Percentiles rank a stretch among this genome's conserved stretches.
These are phyloP conservation scores for Epinotia demarniana DNA, from an alignment of 2,888 invertebrate genomes.

Conservation along the genomic window DNA sequence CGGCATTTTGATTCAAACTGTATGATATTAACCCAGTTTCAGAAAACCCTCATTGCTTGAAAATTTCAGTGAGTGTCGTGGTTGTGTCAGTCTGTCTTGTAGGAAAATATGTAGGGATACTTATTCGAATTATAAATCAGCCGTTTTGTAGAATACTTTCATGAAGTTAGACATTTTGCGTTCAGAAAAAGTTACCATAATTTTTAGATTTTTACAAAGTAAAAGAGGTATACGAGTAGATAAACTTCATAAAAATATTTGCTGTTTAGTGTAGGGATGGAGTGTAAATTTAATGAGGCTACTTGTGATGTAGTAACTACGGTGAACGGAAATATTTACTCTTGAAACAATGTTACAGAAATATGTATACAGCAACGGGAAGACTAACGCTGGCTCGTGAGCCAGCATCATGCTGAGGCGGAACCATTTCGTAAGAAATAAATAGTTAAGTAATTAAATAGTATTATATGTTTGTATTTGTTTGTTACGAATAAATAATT, in stretches of 20 bases:
- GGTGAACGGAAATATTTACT: constrained; percentile 41
- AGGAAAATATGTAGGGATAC: constrained; percentile 35
- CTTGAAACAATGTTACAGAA: constrained; percentile 19
- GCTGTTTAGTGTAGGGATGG: constrained; percentile 20
- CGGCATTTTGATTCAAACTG: background rate
- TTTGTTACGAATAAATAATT: too few relatives aligned
- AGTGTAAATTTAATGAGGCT: constrained; percentile 46
- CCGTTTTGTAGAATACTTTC: constrained; percentile 50
- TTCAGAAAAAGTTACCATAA: background rate
- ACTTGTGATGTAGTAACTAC: constrained; percentile 47
- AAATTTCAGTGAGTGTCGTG: constrained; percentile 34
- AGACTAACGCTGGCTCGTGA: too few relatives aligned
- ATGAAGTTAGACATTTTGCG: constrained; percentile 48
- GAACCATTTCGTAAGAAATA: too few relatives aligned
- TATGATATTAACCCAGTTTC: background rate
- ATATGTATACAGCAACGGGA: constrained; percentile 24
- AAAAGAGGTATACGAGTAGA: background rate
- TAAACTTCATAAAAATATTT: constrained; percentile 33
- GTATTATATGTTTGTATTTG: too few relatives aligned
- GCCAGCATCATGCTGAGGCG: too few relatives aligned
- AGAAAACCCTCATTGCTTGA: background rate
- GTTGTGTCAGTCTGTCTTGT: constrained; percentile 44
- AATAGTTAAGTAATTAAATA: too few relatives aligned
- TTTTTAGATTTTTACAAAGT: background rate
- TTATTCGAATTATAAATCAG: constrained; percentile 49